Percentiles rank a stretch among this genome's conserved stretches.
These are phyloP conservation scores for Luperina nickerlii DNA, from an alignment of 2,888 invertebrate species.

Conservation along the genomic window DNA sequence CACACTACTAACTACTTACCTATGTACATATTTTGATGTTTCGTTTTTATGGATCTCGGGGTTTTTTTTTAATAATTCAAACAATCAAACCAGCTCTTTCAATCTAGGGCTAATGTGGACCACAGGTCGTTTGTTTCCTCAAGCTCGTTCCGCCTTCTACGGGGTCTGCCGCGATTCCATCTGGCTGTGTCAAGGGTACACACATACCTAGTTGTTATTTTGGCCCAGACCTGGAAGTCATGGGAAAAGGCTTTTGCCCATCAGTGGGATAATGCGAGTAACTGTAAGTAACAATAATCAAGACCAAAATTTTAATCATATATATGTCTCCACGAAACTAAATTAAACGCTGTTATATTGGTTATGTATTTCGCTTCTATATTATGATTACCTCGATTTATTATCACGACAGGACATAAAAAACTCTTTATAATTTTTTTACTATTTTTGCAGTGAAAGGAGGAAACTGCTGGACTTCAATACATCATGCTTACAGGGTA, in stretches of 20 bases:
- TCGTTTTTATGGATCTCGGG: neutral
- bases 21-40: neutral
- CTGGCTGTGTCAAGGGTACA: no score
- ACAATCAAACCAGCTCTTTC: neutral
- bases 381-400: neutral
- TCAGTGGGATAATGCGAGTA: neutral
- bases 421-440: neutral
- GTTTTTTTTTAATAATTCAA: neutral
- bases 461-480: conserved; percentile 12
- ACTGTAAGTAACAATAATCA: neutral
- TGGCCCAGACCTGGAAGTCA: neutral
- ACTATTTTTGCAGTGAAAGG: neutral
- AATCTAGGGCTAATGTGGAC: no score
- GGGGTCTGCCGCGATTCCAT: no score
- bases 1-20: neutral
- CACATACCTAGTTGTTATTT: neutral
- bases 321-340: neutral
- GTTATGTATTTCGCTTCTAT: neutral
- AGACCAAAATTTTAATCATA: neutral
- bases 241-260: no score
- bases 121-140: no score
- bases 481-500: neutral
- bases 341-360: neutral
- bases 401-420: neutral
- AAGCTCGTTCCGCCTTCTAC: neutral